These are phyloP conservation scores for Platichthys flesus DNA, from an alignment of 2,113 vertebrate species.

Conservation along the genomic window DNA sequence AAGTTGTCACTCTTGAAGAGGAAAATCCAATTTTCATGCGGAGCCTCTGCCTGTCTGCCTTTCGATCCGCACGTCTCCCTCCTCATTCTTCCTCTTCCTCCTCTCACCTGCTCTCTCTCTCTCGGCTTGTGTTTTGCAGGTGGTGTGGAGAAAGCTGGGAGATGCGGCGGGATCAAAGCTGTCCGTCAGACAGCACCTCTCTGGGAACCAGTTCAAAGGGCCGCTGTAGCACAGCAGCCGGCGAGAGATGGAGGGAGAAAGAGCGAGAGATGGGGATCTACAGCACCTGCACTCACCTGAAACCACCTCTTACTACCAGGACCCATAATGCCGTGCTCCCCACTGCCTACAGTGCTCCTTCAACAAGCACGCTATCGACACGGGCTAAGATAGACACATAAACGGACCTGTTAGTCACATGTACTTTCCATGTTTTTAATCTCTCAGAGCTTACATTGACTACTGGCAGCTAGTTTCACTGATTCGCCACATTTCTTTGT, in stretches of 20 bases:
- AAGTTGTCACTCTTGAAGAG: slow-evolving; percentile 54
- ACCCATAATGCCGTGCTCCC: slow-evolving; percentile 15
- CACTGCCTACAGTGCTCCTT: slow-evolving; percentile 26
- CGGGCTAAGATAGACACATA: slow-evolving; percentile 33
- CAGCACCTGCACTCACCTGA: slow-evolving; percentile 48
- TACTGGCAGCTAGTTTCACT: slow-evolving; percentile 77
- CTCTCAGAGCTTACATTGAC: slow-evolving; percentile 49
- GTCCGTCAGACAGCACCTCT: slow-evolving; percentile 96
- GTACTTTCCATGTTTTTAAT: slow-evolving; percentile 10
- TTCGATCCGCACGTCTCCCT: slow-evolving; percentile 43
- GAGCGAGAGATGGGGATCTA: slow-evolving; percentile 35
- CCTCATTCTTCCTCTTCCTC: slow-evolving; percentile 51
- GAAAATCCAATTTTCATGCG: slow-evolving; percentile 11
- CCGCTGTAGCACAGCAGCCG: slow-evolving; percentile 87
- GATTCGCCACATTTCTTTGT: slow-evolving; percentile 35
- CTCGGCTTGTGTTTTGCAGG: slow-evolving; percentile 80
- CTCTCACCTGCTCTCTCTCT: slow-evolving; percentile 78
- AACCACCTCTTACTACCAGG: slow-evolving; percentile 52
- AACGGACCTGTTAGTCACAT: slow-evolving; percentile 38
- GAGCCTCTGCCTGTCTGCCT: background rate
- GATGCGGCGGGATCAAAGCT: slow-evolving; percentile 95
- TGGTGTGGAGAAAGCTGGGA: slow-evolving; percentile 98
- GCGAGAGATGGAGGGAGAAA: background rate
- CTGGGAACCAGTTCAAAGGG: slow-evolving; percentile 98
- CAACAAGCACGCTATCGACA: slow-evolving; percentile 23